Percentiles rank a stretch among this genome's conserved stretches.
phyloP scores from a whole-genome alignment of 2,888 invertebrate species.

The Eupithecia insigniata region DNA sequence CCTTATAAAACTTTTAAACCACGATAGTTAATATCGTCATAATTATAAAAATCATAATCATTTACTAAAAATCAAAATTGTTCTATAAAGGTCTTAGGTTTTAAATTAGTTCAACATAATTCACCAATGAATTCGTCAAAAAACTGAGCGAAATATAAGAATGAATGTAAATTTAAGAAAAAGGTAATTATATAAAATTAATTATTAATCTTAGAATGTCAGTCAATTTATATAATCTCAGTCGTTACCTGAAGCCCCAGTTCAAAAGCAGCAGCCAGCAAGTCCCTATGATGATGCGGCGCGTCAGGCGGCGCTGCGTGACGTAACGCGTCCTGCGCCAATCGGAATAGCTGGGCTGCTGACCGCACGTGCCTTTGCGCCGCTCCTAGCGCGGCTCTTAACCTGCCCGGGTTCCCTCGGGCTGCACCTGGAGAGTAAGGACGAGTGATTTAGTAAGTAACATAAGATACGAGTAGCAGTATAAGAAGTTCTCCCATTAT shows the following conservation, averaged over 20 bases:
- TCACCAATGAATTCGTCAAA: no score
- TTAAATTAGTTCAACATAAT: no score
- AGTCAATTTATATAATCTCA: no score
- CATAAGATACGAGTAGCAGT: background rate
- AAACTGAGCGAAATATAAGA: no score
- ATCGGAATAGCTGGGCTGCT: slow-evolving; percentile 92
- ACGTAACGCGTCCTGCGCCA: slow-evolving; percentile 93
- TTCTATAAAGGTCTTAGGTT: no score
- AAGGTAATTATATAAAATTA: no score
- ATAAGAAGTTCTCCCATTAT: background rate
- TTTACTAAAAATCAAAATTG: no score
- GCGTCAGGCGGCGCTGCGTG: slow-evolving; percentile 91
- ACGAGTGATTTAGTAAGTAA: background rate
- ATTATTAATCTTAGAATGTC: no score
- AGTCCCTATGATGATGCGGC: slow-evolving; percentile 89
- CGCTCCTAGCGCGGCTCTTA: slow-evolving; percentile 90
- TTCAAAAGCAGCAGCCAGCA: slow-evolving; percentile 92
- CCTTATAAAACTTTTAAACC: background rate
- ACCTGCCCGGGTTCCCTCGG: slow-evolving; percentile 86
- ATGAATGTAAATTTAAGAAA: no score
- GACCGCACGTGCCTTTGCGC: slow-evolving; percentile 93
- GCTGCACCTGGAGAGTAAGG: slow-evolving; percentile 65
- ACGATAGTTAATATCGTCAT: background rate
- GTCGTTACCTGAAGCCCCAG: slow-evolving; percentile 88
- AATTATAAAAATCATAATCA: no score